These are phyloP conservation scores for Pachyramphus minor DNA, from an alignment of 2,113 vertebrate genomes.

Conservation along the genomic window DNA sequence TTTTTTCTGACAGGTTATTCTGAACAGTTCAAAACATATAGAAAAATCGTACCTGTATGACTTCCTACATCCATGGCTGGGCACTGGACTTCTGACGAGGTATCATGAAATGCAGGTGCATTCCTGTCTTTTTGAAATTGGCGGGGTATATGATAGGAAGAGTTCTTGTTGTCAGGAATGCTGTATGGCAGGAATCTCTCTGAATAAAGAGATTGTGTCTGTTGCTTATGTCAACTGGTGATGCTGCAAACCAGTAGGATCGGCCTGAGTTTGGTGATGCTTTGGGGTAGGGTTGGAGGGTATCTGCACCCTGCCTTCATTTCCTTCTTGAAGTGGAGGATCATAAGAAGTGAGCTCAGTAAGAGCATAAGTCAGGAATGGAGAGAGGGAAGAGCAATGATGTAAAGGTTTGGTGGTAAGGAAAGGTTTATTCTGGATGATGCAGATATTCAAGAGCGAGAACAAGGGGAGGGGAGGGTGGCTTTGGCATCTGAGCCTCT, in stretches of 20 bases:
- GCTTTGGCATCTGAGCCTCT: not conserved
- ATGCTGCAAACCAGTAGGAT: not conserved
- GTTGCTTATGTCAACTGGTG: not conserved
- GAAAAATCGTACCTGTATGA: conserved; percentile 83
- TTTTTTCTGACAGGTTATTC: conserved; percentile 73
- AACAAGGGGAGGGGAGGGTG: not conserved
- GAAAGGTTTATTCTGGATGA: not conserved
- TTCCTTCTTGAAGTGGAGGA: not conserved
- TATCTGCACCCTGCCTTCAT: not conserved
- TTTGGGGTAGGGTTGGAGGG: not conserved
- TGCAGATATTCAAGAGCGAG: not conserved
- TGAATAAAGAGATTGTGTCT: not conserved
- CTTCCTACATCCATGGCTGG: conserved; percentile 94
- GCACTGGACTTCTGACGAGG: conserved; percentile 93
- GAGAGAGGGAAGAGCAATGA: not conserved
- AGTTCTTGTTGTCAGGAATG: not conserved
- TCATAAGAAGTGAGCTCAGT: not conserved
- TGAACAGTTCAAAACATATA: conserved; percentile 83
- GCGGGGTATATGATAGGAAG: not conserved
- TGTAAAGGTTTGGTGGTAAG: not conserved
- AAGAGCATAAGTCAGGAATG: not conserved
- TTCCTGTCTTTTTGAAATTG: not conserved
- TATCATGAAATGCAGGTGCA: conserved; percentile 15
- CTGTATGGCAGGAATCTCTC: not conserved
- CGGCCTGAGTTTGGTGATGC: not conserved